Evolutionary conservation across 2,888 invertebrate species (phyloP).

Genomic region (Oxyscelio sp.): DNA sequence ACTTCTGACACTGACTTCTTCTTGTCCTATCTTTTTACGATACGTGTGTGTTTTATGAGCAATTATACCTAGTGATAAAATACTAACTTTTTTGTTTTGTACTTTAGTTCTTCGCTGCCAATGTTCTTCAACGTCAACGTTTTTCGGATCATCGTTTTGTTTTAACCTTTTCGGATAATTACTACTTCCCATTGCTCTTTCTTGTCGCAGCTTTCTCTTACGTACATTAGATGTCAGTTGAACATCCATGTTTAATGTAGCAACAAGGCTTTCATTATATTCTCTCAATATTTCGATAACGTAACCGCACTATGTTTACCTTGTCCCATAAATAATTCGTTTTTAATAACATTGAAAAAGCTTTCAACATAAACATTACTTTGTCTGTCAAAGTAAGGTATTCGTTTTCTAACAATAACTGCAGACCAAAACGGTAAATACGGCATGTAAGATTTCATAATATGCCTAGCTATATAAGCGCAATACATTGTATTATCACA

Average conservation of each 20-base stretch:
- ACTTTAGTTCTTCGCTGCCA: background rate
- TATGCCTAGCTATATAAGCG: background rate
- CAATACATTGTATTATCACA: background rate
- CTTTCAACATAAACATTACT: constrained; percentile 25
- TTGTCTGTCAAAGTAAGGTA: constrained; percentile 20
- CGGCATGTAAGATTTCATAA: constrained; percentile 16
- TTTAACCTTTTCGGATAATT: background rate
- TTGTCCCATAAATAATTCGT: background rate
- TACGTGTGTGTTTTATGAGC: too few relatives aligned
- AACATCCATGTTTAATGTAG: constrained; percentile 14
- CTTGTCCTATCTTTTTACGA: too few relatives aligned
- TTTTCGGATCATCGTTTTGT: background rate
- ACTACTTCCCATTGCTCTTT: background rate
- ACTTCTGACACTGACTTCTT: too few relatives aligned
- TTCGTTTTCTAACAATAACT: background rate
- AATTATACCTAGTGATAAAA: background rate
- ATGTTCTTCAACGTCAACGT: background rate
- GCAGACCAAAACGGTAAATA: constrained; percentile 19
- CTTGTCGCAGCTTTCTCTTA: background rate
- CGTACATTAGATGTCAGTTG: constrained; percentile 3
- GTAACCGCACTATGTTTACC: background rate
- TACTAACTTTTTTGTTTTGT: background rate
- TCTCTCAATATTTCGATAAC: constrained; percentile 7
- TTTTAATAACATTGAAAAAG: background rate
- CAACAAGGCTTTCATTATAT: background rate